Evolutionary conservation across 1,140 invertebrate species (phyloP).

Genomic region (Drosophila fuyamai): DNA sequence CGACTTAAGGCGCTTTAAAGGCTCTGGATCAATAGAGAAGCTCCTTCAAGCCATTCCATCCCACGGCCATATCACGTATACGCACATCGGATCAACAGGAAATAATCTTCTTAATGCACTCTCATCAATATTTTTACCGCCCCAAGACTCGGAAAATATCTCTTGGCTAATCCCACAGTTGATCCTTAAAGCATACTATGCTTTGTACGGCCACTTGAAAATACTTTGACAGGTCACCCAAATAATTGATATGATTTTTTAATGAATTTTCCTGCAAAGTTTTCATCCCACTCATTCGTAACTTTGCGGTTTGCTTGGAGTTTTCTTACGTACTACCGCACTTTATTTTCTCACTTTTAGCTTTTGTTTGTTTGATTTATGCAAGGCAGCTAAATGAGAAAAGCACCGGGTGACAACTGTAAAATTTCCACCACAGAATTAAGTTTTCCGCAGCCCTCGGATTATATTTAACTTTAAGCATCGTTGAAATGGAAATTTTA

Average conservation of each 20-base stretch:
- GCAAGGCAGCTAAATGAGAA: constrained; percentile 70
- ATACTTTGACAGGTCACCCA: constrained; percentile 20
- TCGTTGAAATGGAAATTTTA: no score
- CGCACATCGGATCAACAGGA: constrained; percentile 15
- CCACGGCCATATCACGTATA: not conserved
- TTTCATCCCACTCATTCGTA: constrained; percentile 20
- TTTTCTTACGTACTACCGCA: constrained; percentile 4
- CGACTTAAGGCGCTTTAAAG: constrained; percentile 59
- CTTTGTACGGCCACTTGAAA: not conserved
- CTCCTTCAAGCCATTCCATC: no score
- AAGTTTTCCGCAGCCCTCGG: not conserved
- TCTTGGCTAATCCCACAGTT: constrained; percentile 38
- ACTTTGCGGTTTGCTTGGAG: constrained; percentile 9
- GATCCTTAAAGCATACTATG: constrained; percentile 14
- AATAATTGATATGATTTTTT: constrained; percentile 72
- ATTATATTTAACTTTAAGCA: not conserved
- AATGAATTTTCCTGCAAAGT: constrained; percentile 55
- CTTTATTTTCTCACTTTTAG: constrained; percentile 38
- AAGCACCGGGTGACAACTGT: constrained; percentile 57
- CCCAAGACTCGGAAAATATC: constrained; percentile 11
- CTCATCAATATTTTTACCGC: constrained; percentile 36
- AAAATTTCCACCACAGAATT: constrained; percentile 2
- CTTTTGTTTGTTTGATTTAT: constrained; percentile 74
- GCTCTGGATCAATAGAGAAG: constrained; percentile 29
- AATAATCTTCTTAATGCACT: constrained; percentile 38